Conservation (phyloP, 2,113 vertebrate species). For the Corapipo altera region DNA sequence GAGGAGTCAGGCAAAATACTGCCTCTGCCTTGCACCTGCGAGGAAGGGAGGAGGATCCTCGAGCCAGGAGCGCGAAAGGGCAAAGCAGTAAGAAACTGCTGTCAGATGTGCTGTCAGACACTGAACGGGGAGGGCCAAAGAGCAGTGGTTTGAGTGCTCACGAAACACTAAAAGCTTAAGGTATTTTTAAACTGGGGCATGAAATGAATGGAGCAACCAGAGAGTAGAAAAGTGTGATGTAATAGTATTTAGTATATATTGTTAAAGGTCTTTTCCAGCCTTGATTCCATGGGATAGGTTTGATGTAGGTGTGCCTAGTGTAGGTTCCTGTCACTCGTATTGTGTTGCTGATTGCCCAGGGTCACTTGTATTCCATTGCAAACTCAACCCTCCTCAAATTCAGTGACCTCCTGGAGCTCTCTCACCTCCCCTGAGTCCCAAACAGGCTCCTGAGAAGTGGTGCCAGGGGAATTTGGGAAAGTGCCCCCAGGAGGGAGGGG, state of each 20-base stretch:
- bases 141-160: not conserved
- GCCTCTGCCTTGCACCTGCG: not conserved
- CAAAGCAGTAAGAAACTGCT: not conserved
- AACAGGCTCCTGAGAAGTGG: not conserved
- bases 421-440: accelerated
- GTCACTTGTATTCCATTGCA: not conserved
- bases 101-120: no score
- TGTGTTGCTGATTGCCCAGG: not conserved
- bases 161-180: not conserved
- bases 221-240: not conserved
- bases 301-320: no score
- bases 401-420: not conserved
- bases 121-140: not conserved
- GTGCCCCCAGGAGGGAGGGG: not conserved
- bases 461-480: not conserved
- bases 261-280: not conserved
- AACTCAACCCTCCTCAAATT: accelerated
- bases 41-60: not conserved
- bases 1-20: not conserved
- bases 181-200: not conserved
- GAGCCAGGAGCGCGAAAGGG: not conserved
- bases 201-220: not conserved
- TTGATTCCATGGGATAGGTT: not conserved
- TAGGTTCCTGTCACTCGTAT: not conserved
- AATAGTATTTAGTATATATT: accelerated